These are phyloP conservation scores for Panzeria rudis DNA, from an alignment of 2,888 invertebrate species.

Conservation along the genomic window DNA sequence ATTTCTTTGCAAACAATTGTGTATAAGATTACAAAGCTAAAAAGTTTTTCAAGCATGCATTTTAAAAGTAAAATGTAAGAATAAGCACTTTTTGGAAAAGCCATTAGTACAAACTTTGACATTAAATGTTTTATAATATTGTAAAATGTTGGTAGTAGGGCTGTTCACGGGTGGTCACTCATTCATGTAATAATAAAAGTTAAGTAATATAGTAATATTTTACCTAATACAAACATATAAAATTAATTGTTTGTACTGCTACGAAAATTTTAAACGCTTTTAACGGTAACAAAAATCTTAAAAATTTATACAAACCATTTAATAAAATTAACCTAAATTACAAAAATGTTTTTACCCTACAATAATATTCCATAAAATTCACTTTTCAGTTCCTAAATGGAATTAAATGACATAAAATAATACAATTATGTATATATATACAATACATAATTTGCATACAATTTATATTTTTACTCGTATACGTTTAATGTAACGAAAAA, in stretches of 20 bases:
- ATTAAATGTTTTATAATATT: slow-evolving; percentile 25
- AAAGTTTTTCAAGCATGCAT: slow-evolving; percentile 41
- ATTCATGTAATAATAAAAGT: too few species aligned
- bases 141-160: not conserved
- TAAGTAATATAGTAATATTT: too few species aligned
- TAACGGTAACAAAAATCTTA: too few species aligned
- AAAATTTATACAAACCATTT: too few species aligned
- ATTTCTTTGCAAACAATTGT: slow-evolving; percentile 18
- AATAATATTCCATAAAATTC: too few species aligned
- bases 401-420: not conserved
- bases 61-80: slow-evolving; percentile 25
- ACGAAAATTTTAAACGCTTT: too few species aligned
- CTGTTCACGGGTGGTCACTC: not conserved
- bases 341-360: not conserved
- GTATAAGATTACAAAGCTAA: slow-evolving; percentile 29
- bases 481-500: slow-evolving; percentile 3
- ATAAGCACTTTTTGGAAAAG: slow-evolving; percentile 30
- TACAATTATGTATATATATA: not conserved
- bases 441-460: not conserved
- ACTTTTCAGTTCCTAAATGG: too few species aligned
- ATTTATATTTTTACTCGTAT: not conserved
- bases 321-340: not conserved
- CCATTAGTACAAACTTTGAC: slow-evolving; percentile 47
- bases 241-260: too few species aligned
- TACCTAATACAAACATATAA: too few species aligned